Evolutionary conservation across 2,888 invertebrate species (phyloP), one percentile per base, ranked within the genome.

Genomic region (Ctenicera cuprea): DNA sequence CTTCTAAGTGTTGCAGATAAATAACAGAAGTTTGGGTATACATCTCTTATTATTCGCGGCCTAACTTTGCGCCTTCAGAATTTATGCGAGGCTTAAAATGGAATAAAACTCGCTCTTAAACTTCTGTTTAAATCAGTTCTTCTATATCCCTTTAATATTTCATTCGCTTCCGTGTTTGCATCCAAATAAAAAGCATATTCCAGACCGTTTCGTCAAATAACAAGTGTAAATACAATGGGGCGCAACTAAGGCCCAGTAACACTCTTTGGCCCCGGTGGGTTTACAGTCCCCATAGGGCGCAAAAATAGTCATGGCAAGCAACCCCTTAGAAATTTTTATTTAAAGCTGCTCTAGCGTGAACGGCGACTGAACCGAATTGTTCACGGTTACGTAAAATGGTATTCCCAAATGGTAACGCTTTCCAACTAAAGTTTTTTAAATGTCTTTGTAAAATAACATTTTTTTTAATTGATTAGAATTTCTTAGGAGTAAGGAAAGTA

Each of bases 181-280:
- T 50, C 3, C 11, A 50, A 50, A 50, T 50, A 50, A 30, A 26
- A 20, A 50, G 9, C 48, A 41, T 41, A 38, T 38, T 26, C 18
- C 16, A 45, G 37, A 22, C 18, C 37, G 37, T 20, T 63, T 37
- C 37, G 33, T 11, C 62, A n/a, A 64, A 48, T 64, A 50, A 48
- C 63, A 64, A 54, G 65, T 54, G 65, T 26, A 66, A 66, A 66
- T 38, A 52, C 52, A 52, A 54, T 66, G 65, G n/a, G n/a, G 41
- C 33, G 64, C 12, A 64, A 64, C 33, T 64, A 50, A 64, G 37
- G 37, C 18, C 33, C 37, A 64, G 18, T 50, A 37, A 50, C 50
- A 64, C 64, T 18, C 48, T 50, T 33, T 18, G n/a, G 64, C 33
- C 50, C 33, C 50, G 18, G 33, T 64, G 64, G 33, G 37, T 33